Evolutionary conservation across 1,140 invertebrate species (phyloP), one percentile per base, ranked within the genome.

Genomic region (Subanguina moxae): DNA sequence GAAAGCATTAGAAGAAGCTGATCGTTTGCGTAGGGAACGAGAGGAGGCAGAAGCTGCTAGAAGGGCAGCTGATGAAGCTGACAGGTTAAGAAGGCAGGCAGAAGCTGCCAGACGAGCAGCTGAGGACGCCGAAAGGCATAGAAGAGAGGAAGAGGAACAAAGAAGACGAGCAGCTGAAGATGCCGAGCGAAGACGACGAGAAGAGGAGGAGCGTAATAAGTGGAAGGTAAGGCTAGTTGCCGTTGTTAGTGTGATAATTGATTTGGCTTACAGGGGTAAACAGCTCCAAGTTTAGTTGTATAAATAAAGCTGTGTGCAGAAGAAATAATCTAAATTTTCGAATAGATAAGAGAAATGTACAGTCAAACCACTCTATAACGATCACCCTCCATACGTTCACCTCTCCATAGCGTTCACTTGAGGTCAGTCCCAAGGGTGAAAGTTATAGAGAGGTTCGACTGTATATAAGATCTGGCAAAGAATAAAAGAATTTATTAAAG

Each of bases 1-100:
- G 19, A 81, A 77, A 67, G 80, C 80, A 19, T 63, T 83, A 21
- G 81, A 82, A 42, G 80, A 82, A 23, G 80, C 81, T 30, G 81
- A 82, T 59, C 65, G 81, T 23, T 70, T 82, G 9, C 70, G 80
- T 1, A 48, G 75, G 19, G 78, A 82, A 28, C 65, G 80, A 15
- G 80, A 82, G 62, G 79, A 65, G 1, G 82, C 78, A 15, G 80
- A 83, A 25, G 77, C 68, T n/a, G 66, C 64, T 13, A 52, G 78
- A 0, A 32, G 67, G 1, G 59, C 62, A 7, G 67, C 64, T 13
- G 77, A 77, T 9, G 80, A 82, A 48, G 78, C 67, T 0, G 80
- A 82, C 45, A 38, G 32, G 32, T 11, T 72, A 23, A 57, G 80
- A 15, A 57, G 80, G 1, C 15, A 68, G n/a, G 78, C 64, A 38